Evolutionary conservation across 2,888 invertebrate species (phyloP).

Genomic region (Unio delphinus): DNA sequence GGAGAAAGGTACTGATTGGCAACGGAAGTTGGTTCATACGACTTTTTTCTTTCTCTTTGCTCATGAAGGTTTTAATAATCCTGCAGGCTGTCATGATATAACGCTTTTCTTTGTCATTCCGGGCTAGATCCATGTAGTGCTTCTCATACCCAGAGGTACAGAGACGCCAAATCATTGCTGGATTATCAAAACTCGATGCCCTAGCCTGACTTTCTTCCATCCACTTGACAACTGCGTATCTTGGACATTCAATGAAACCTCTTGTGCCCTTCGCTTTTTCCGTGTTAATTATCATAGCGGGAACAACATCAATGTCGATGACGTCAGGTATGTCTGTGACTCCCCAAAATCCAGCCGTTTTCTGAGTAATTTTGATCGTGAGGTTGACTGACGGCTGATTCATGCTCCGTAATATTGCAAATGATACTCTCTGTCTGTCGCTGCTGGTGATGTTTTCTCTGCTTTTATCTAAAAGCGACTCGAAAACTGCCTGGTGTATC

Average conservation of each 20-base stretch:
- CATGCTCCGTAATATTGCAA: constrained; percentile 16
- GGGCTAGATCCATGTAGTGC: constrained; percentile 33
- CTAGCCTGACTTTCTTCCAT: constrained; percentile 12
- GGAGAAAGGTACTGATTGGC: constrained; percentile 18
- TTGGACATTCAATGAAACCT: constrained; percentile 20
- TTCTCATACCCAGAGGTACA: constrained; percentile 40
- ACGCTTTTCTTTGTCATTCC: constrained; percentile 12
- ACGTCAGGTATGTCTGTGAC: too few species aligned
- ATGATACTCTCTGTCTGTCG: background rate
- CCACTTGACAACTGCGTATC: constrained; percentile 44
- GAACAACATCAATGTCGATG: constrained; percentile 44
- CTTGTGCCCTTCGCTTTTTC: constrained; percentile 11
- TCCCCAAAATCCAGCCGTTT: too few species aligned
- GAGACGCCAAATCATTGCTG: constrained; percentile 32
- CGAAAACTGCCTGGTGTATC: constrained; percentile 14
- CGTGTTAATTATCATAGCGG: constrained; percentile 24
- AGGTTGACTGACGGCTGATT: constrained; percentile 31
- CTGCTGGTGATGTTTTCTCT: background rate
- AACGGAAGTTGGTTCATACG: constrained; percentile 3
- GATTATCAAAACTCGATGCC: constrained; percentile 8
- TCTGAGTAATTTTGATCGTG: constrained; percentile 9
- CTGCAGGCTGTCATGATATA: constrained; percentile 40
- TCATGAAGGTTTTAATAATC: constrained; percentile 30
- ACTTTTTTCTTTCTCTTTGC: too few species aligned
- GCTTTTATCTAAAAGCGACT: constrained; percentile 16